Conservation (phyloP, 2,113 vertebrate genomes). For the Plotosus lineatus region DNA sequence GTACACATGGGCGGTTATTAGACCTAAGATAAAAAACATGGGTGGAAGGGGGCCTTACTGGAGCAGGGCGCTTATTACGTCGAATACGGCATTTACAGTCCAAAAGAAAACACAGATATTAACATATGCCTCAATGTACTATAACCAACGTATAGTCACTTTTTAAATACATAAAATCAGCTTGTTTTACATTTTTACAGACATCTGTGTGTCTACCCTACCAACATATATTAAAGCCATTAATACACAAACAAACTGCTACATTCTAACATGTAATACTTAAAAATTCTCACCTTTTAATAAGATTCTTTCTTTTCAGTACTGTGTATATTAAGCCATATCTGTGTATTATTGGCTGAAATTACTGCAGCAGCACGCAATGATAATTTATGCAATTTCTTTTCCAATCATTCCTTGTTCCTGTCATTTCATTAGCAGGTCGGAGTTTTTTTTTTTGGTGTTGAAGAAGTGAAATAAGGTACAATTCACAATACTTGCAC, state of each 20-base stretch:
- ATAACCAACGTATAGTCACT: neutral
- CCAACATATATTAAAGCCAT: neutral
- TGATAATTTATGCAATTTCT: neutral
- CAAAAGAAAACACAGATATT: neutral
- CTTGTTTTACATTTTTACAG: neutral
- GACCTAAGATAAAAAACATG: no score
- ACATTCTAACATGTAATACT: neutral
- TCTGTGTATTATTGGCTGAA: neutral
- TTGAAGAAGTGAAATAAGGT: no score
- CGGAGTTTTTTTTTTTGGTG: no score
- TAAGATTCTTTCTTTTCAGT: neutral
- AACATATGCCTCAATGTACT: neutral
- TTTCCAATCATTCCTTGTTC: neutral
- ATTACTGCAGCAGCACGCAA: neutral
- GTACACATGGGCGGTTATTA: no score
- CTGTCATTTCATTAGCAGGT: no score
- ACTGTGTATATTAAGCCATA: neutral
- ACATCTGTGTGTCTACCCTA: neutral
- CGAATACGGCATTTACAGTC: neutral
- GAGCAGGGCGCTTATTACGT: no score
- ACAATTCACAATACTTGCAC: no score
- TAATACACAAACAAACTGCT: neutral
- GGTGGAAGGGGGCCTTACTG: no score
- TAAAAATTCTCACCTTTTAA: neutral
- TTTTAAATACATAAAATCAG: neutral